Evolutionary conservation across 2,797 vertebrate species (phyloP).

Genomic region (Chelmon rostratus): DNA sequence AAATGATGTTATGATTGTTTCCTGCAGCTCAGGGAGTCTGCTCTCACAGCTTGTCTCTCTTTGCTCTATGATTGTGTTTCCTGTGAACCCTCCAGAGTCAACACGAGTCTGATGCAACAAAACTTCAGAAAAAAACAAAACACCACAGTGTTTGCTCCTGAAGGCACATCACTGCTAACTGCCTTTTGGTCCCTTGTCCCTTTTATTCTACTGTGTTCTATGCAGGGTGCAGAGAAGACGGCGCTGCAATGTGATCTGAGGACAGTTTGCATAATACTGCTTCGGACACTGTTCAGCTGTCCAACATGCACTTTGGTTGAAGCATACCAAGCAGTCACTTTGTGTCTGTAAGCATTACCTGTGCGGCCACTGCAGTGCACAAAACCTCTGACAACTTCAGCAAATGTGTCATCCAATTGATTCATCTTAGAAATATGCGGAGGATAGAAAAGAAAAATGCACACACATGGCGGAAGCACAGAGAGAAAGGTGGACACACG

Average conservation of each 20-base stretch:
- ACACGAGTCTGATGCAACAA: constrained; percentile 8
- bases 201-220: background rate
- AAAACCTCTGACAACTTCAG: background rate
- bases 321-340: no score
- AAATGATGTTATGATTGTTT: constrained; percentile 32
- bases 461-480: background rate
- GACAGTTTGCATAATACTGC: constrained; percentile 14
- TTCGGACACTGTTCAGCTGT: background rate
- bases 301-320: no score
- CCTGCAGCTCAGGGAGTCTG: constrained; percentile 14
- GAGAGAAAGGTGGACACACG: background rate
- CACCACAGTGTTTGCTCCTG: constrained; percentile 14
- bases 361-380: background rate
- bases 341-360: background rate
- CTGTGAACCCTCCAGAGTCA: background rate
- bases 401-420: background rate
- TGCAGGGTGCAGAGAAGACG: constrained; percentile 5
- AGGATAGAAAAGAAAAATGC: background rate
- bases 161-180: background rate
- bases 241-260: background rate
- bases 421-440: background rate
- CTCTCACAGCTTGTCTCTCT: constrained; percentile 8
- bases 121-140: constrained; percentile 20
- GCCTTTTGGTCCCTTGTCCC: background rate
- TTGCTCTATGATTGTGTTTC: constrained; percentile 22